Evolutionary conservation across 2,888 invertebrate species (phyloP).

Genomic region (Drosophila testacea): DNA sequence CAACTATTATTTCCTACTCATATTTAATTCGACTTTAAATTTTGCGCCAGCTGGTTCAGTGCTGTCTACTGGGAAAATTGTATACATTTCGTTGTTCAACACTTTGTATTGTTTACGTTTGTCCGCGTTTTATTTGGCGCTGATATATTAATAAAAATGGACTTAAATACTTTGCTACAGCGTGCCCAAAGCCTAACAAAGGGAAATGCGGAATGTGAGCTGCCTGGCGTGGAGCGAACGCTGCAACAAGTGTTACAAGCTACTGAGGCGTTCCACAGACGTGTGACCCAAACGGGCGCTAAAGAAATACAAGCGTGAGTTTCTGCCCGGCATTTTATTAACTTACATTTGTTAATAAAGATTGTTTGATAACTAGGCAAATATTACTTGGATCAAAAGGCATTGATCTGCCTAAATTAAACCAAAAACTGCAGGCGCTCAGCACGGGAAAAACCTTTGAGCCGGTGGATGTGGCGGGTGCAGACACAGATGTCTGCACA

Average conservation of each 20-base stretch:
- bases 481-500: slow-evolving; percentile 96
- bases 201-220: slow-evolving; percentile 93
- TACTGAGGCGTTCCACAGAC: slow-evolving; percentile 93
- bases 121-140: slow-evolving; percentile 42
- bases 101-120: slow-evolving; percentile 36
- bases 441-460: slow-evolving; percentile 94
- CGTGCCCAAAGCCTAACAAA: slow-evolving; percentile 97
- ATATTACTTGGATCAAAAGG: slow-evolving; percentile 96
- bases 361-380: slow-evolving; percentile 87
- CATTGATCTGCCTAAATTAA: slow-evolving; percentile 95
- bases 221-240: slow-evolving; percentile 94
- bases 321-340: slow-evolving; percentile 45
- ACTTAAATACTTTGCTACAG: slow-evolving; percentile 94
- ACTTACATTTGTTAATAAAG: background rate
- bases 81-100: slow-evolving; percentile 15
- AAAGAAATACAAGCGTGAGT: slow-evolving; percentile 95
- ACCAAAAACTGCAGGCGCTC: slow-evolving; percentile 95
- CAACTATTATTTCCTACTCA: background rate
- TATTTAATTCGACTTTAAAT: background rate
- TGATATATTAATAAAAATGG: slow-evolving; percentile 84
- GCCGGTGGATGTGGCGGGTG: slow-evolving; percentile 93
- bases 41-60: slow-evolving; percentile 3
- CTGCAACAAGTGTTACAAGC: slow-evolving; percentile 96
- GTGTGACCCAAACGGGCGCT: slow-evolving; percentile 93
- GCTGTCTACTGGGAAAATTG: background rate